These are phyloP conservation scores for Sebastiscus tertius DNA, from an alignment of 2,797 vertebrate species.

Conservation along the genomic window DNA sequence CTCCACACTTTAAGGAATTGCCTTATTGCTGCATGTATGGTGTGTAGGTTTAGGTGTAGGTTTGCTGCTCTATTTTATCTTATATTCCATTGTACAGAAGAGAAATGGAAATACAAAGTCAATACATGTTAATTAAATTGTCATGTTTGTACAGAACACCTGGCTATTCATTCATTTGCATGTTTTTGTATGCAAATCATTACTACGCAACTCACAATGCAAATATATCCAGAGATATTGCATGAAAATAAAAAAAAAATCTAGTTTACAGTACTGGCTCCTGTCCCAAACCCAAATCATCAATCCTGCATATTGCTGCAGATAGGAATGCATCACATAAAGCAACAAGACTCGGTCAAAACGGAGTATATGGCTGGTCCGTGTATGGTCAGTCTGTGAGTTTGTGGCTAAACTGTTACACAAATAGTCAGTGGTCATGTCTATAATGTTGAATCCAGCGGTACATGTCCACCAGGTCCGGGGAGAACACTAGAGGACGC, in stretches of 20 bases:
- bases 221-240: conserved; percentile 10
- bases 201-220: neutral
- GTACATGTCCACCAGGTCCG: too few species aligned
- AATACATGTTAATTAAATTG: neutral
- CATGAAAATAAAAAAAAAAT: conserved; percentile 26
- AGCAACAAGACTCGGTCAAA: neutral
- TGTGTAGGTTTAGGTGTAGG: neutral
- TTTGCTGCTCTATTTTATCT: neutral
- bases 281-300: conserved; percentile 15
- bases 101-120: neutral
- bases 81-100: neutral
- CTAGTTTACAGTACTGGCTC: neutral
- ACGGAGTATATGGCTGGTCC: too few species aligned
- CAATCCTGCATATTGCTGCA: conserved; percentile 1
- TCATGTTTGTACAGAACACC: neutral
- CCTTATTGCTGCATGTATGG: neutral
- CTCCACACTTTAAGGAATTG: neutral
- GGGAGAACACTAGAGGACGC: too few species aligned
- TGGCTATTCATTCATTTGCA: neutral
- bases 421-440: too few species aligned
- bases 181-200: neutral
- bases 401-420: too few species aligned
- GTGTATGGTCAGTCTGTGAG: too few species aligned
- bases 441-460: too few species aligned
- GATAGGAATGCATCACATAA: neutral